These are phyloP conservation scores for Antennarius maculatus DNA, from an alignment of 2,797 vertebrate species.

Conservation along the genomic window DNA sequence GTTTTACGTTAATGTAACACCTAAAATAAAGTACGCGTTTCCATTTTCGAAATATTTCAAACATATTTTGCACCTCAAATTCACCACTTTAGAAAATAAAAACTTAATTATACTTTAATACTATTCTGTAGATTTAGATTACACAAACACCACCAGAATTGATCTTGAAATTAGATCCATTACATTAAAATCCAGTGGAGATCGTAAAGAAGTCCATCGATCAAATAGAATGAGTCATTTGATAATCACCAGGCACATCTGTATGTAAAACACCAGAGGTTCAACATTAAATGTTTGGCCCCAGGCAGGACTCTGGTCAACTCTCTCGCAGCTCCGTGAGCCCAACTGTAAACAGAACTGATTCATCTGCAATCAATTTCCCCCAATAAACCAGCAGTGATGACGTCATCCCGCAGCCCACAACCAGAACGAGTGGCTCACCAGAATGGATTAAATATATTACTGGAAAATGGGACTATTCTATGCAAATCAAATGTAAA, in stretches of 20 bases:
- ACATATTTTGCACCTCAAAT: too few species aligned
- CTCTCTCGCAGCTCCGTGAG: constrained; percentile 40
- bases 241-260: too few species aligned
- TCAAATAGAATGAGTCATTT: too few species aligned
- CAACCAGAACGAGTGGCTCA: constrained; percentile 9
- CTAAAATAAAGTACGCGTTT: too few species aligned
- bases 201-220: too few species aligned
- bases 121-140: background rate
- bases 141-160: background rate
- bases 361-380: constrained; percentile 44
- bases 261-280: too few species aligned
- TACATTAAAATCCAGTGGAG: background rate
- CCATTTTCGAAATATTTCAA: too few species aligned
- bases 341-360: constrained; percentile 44
- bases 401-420: constrained; percentile 3
- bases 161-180: background rate
- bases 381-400: constrained; percentile 29
- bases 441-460: constrained; percentile 15
- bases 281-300: constrained; percentile 29
- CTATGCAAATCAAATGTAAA: background rate
- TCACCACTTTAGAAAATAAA: background rate
- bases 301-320: constrained; percentile 18
- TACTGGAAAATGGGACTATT: background rate
- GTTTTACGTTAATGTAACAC: too few species aligned
- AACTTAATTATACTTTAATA: background rate